Evolutionary conservation across 2,113 vertebrate genomes (phyloP), one percentile per base, ranked within the genome.

Genomic region (Hypanus sabinus): DNA sequence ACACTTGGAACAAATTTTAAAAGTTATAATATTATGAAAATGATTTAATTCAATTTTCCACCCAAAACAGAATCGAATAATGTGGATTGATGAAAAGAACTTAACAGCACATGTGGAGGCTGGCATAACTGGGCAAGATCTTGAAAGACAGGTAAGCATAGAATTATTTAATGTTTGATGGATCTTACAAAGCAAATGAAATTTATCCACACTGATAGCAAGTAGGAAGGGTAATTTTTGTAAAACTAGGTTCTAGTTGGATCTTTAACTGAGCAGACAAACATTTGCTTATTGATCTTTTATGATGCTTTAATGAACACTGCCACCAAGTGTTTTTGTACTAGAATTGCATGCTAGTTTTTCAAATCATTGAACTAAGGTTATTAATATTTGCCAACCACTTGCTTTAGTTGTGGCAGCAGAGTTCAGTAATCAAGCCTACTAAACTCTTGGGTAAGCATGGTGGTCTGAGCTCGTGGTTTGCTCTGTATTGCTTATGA

Each of bases 61-160:
- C 96, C 95, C 95, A 87, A 75, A 94, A 95, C 96, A 99, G 99
- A 99, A 98, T 95, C 98, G 97, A 94, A 99, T 99, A 95, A 96
- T 99, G 75, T 99, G 99, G 99, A 97, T 99, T 94, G 99, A 99
- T 95, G 99, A 99, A 96, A 99, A 98, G 95, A 99, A 99, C 95
- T 96, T 99, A 95, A 99, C 98, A 27, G 98, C 97, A 94, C 98
- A 98, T 93, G 96, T 99, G 93, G 98, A 99, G 95, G 98, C 99
- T 94, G 99, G 99, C 94, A 99, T 99, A 95, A 97, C 98, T 93
- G 99, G 99, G 94, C 98, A 99, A 96, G 98, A 99, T 94, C 97
- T 99, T 96, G 99, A 99, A 97, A 98, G 98, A 96, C 96, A 97
- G 97, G 99, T 99, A 97, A 96, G 96, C 94, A 75, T 38, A 62